A percentile compares a stretch with the other conserved stretches of the same genome.
Conservation (phyloP, 2,113 vertebrate species). For the Perca fluviatilis region DNA sequence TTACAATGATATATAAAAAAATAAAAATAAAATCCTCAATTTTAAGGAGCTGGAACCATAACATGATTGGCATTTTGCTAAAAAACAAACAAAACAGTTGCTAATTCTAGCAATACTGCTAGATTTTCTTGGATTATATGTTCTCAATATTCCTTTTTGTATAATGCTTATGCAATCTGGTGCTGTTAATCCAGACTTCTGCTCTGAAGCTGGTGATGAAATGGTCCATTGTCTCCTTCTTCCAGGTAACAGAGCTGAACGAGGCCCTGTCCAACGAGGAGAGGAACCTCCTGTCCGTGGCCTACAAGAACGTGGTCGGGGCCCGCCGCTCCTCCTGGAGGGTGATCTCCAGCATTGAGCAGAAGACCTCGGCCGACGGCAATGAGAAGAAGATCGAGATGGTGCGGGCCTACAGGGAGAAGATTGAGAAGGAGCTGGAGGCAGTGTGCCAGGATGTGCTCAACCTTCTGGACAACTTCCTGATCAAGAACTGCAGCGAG, state of each 20-base stretch:
- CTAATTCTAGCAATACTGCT: neutral
- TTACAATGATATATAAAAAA: neutral
- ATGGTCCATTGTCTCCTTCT: constrained; percentile 18
- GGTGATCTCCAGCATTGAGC: constrained; percentile 99
- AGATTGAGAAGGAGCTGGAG: constrained; percentile 98
- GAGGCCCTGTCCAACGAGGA: constrained; percentile 98
- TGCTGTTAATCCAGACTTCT: neutral
- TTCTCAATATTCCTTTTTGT: neutral
- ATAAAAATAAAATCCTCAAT: neutral
- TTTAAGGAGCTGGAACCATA: neutral
- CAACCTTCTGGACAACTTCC: constrained; percentile 97
- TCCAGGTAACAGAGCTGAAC: constrained; percentile 95
- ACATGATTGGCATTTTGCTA: neutral
- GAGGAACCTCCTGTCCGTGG: constrained; percentile 96
- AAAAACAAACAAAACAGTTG: neutral
- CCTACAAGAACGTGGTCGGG: constrained; percentile 98
- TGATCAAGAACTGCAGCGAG: constrained; percentile 99
- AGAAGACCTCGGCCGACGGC: constrained; percentile 98
- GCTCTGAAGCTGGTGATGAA: constrained; percentile 16
- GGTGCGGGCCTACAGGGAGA: constrained; percentile 97
- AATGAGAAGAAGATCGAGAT: constrained; percentile 99
- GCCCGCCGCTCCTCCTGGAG: constrained; percentile 97
- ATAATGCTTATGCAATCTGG: neutral
- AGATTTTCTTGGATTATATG: neutral
- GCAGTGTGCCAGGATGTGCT: constrained; percentile 98